Conservation (phyloP, 2,113 vertebrate species). For the Cromileptes altivelis region DNA sequence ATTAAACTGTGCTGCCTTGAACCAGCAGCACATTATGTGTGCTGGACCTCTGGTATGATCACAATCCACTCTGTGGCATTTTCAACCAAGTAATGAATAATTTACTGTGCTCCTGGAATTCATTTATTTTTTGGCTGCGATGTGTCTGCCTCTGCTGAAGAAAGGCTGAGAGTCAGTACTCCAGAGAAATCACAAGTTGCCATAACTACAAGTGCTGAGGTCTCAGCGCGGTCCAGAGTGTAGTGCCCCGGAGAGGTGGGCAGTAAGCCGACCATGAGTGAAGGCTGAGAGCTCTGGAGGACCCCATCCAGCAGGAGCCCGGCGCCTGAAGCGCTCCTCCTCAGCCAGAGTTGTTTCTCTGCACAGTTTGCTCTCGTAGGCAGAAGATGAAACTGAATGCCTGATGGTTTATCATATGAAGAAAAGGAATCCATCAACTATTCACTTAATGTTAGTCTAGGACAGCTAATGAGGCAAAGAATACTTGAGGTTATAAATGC, state of each 20-base stretch:
- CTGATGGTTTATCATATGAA: constrained; percentile 51
- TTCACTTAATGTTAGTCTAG: constrained; percentile 47
- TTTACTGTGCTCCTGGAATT: constrained; percentile 63
- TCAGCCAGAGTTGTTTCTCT: constrained; percentile 36
- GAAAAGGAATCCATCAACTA: constrained; percentile 55
- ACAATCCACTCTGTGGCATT: constrained; percentile 59
- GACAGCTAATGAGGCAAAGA: constrained; percentile 46
- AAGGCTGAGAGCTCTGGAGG: constrained; percentile 59
- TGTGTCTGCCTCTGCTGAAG: constrained; percentile 51
- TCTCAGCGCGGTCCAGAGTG: constrained; percentile 51
- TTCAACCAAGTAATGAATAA: constrained; percentile 72
- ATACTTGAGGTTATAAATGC: constrained; percentile 46
- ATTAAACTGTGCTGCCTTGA: constrained; percentile 12
- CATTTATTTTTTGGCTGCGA: constrained; percentile 61
- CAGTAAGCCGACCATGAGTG: constrained; percentile 59
- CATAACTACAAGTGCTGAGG: constrained; percentile 69
- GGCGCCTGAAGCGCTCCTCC: constrained; percentile 52
- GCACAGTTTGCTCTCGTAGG: constrained; percentile 48
- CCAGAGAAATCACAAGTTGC: constrained; percentile 72
- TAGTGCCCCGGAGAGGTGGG: constrained; percentile 60
- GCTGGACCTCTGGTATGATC: constrained; percentile 55
- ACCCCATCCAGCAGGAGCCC: constrained; percentile 51
- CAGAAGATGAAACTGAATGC: constrained; percentile 56
- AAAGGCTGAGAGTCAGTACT: constrained; percentile 52
- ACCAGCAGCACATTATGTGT: constrained; percentile 31